Conservation (phyloP, 2,113 vertebrate genomes). For the Takifugu flavidus region DNA sequence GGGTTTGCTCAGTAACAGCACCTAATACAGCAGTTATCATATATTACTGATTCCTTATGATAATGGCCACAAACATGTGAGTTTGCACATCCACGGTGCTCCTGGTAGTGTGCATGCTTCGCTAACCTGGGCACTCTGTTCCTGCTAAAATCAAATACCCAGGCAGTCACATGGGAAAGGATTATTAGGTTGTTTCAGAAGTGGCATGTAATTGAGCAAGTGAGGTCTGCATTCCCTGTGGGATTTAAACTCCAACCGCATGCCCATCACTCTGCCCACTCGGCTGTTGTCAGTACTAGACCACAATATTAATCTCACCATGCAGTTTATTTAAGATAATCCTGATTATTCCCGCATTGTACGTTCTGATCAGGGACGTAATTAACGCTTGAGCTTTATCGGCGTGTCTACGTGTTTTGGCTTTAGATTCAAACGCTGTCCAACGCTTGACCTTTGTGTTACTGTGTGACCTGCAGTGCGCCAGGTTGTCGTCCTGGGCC, state of each 20-base stretch:
- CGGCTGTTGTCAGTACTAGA: constrained; percentile 1
- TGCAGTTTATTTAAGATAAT: constrained; percentile 11
- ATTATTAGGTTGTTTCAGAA: no score
- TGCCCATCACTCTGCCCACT: background rate
- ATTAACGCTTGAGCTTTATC: background rate
- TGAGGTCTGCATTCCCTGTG: background rate
- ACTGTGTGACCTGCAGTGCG: constrained; percentile 71
- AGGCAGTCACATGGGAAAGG: no score
- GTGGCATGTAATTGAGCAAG: no score
- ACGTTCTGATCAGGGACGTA: background rate
- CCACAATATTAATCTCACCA: constrained; percentile 15
- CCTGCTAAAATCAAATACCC: no score
- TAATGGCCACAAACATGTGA: no score
- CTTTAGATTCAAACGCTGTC: background rate
- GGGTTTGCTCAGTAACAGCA: no score
- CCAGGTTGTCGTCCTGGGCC: constrained; percentile 76
- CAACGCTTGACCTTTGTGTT: background rate
- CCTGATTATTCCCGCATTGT: background rate
- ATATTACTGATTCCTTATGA: no score
- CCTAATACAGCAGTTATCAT: no score
- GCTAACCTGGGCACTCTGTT: no score
- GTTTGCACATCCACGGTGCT: no score
- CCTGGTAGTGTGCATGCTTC: no score
- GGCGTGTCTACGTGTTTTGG: background rate
- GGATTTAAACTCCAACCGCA: background rate